Conservation (phyloP, 2,797 vertebrate species). For the Acipenser transmontanus region DNA sequence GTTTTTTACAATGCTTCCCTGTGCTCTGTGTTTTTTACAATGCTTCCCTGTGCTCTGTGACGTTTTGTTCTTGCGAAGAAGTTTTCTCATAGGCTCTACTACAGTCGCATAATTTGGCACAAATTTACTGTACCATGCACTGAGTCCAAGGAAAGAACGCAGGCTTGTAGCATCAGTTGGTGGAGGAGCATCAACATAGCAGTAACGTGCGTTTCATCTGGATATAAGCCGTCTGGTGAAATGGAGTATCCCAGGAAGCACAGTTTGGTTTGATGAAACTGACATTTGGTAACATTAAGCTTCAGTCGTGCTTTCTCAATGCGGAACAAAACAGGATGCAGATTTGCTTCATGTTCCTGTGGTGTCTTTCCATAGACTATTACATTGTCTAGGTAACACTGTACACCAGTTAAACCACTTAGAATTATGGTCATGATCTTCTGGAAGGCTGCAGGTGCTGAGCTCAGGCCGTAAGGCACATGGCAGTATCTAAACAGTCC, state of each 20-base stretch:
- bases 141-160: slow-evolving; percentile 16
- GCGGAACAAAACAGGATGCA: slow-evolving; percentile 11
- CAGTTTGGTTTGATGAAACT: slow-evolving; percentile 7
- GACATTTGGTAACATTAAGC: slow-evolving; percentile 19
- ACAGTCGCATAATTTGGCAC: slow-evolving; percentile 19
- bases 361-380: slow-evolving; percentile 13
- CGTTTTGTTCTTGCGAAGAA: slow-evolving; percentile 11
- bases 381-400: slow-evolving; percentile 21
- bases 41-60: too few species aligned
- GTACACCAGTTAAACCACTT: slow-evolving; percentile 16
- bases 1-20: too few species aligned
- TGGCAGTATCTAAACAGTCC: slow-evolving; percentile 13
- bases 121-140: slow-evolving; percentile 23
- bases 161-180: slow-evolving; percentile 19
- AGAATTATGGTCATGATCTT: slow-evolving; percentile 23
- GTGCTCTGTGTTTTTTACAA: too few species aligned
- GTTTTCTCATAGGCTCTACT: slow-evolving; percentile 22
- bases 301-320: slow-evolving; percentile 13
- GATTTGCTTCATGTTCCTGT: slow-evolving; percentile 7
- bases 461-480: slow-evolving; percentile 12
- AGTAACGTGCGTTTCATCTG: slow-evolving; percentile 12
- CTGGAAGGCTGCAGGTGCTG: slow-evolving; percentile 21
- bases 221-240: slow-evolving; percentile 12
- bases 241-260: slow-evolving; percentile 3
- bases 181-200: slow-evolving; percentile 16